Percentiles rank a stretch among this genome's conserved stretches.
Conservation (phyloP, 2,888 invertebrate species). For the Lithophane ornitopus region DNA sequence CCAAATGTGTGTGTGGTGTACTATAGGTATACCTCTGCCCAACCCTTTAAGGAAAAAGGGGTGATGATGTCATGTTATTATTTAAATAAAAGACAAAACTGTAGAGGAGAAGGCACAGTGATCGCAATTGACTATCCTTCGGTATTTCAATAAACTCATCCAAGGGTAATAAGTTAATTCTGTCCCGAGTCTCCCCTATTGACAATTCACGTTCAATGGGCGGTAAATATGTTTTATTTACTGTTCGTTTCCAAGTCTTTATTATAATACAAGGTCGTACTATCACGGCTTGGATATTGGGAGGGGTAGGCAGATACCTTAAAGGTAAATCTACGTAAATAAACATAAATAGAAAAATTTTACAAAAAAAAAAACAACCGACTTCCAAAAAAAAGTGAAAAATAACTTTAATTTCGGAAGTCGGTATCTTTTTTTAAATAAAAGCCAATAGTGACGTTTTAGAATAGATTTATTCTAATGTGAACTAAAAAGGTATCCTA, state of each 20-base stretch:
- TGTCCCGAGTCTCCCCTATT: slow-evolving; percentile 35
- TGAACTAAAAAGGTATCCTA: too few species aligned
- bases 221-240: slow-evolving; percentile 49
- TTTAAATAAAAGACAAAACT: slow-evolving; percentile 14
- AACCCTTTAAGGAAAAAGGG: too few species aligned
- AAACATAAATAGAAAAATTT: too few species aligned
- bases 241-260: slow-evolving; percentile 9
- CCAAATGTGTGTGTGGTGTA: too few species aligned
- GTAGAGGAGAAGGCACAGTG: slow-evolving; percentile 6
- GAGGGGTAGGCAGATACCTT: background rate
- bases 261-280: slow-evolving; percentile 23
- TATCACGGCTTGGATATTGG: background rate
- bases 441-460: too few species aligned
- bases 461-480: too few species aligned
- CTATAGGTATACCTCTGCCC: too few species aligned
- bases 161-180: slow-evolving; percentile 48
- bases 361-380: too few species aligned
- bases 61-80: background rate
- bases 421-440: too few species aligned
- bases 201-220: slow-evolving; percentile 43
- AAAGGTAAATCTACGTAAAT: background rate
- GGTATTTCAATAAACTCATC: slow-evolving; percentile 44
- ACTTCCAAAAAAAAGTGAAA: too few species aligned
- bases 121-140: slow-evolving; percentile 26
- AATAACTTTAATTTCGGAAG: too few species aligned